Evolutionary conservation across 2,113 vertebrate genomes (phyloP).

Genomic region (Acrocephalus kingi): DNA sequence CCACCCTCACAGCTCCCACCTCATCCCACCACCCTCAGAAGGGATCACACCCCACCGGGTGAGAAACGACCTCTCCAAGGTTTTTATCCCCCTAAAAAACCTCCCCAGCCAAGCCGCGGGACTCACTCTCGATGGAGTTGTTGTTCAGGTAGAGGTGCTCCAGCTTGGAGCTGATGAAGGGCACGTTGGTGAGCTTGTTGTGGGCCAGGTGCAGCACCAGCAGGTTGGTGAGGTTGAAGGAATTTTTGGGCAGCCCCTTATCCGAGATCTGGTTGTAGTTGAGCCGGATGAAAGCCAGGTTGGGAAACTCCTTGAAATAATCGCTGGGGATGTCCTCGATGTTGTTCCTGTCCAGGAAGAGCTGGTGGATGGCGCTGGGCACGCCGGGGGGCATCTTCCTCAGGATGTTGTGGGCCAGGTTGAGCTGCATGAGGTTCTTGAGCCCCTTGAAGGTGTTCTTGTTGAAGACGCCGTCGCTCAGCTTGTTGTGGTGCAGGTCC

Average conservation of each 20-base stretch:
- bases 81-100: accelerated
- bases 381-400: slow-evolving; percentile 90
- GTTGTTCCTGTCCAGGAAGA: slow-evolving; percentile 93
- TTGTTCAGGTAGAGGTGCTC: slow-evolving; percentile 96
- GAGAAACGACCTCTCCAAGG: accelerated
- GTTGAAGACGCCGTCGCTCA: slow-evolving; percentile 86
- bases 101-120: accelerated
- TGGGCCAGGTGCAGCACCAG: slow-evolving; percentile 93
- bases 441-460: slow-evolving; percentile 91
- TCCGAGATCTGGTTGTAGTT: slow-evolving; percentile 94
- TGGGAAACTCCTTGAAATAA: slow-evolving; percentile 87
- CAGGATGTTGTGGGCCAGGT: slow-evolving; percentile 90
- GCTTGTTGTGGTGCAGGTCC: slow-evolving; percentile 92
- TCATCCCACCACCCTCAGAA: not conserved
- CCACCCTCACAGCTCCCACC: not conserved
- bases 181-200: slow-evolving; percentile 88
- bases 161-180: slow-evolving; percentile 84
- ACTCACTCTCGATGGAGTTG: slow-evolving; percentile 94
- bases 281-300: slow-evolving; percentile 90
- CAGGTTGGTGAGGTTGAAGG: slow-evolving; percentile 92
- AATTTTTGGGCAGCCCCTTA: slow-evolving; percentile 86
- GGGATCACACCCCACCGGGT: not conserved
- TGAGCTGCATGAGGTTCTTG: slow-evolving; percentile 93
- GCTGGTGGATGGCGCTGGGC: slow-evolving; percentile 85
- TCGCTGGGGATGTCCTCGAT: slow-evolving; percentile 89